Percentiles rank a stretch among this genome's conserved stretches.
These are phyloP conservation scores for Lepilemur ruficaudatus DNA, from an alignment of 2,797 vertebrate species.

Conservation along the genomic window DNA sequence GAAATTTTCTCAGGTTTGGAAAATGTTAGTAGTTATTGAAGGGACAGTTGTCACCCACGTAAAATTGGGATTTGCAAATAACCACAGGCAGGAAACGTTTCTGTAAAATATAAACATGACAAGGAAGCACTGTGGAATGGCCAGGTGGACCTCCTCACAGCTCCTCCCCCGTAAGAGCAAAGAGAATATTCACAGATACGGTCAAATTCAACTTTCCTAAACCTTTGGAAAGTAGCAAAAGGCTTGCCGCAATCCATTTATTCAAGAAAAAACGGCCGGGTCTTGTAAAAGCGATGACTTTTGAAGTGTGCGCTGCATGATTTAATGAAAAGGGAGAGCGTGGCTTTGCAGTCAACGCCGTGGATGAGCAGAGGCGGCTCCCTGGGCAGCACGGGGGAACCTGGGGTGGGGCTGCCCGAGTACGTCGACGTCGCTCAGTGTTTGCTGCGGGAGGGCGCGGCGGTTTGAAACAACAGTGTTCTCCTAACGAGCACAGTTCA, in stretches of 20 bases:
- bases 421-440: background rate
- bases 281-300: background rate
- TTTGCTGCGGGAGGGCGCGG: background rate
- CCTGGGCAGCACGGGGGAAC: background rate
- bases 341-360: background rate
- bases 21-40: background rate
- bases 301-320: background rate
- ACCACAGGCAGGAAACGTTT: background rate
- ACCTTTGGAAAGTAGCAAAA: background rate
- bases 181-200: background rate
- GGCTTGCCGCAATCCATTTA: background rate
- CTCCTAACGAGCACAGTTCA: background rate
- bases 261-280: background rate
- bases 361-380: background rate
- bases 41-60: background rate
- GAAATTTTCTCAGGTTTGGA: background rate
- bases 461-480: background rate
- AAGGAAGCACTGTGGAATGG: background rate
- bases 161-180: background rate
- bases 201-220: background rate
- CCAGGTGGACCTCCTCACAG: fast-evolving
- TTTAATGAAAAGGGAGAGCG: background rate
- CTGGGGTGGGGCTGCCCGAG: background rate
- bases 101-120: background rate
- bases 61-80: background rate